These are phyloP conservation scores for Ceratina australensis DNA, from an alignment of 1,140 invertebrate genomes.

Conservation along the genomic window DNA sequence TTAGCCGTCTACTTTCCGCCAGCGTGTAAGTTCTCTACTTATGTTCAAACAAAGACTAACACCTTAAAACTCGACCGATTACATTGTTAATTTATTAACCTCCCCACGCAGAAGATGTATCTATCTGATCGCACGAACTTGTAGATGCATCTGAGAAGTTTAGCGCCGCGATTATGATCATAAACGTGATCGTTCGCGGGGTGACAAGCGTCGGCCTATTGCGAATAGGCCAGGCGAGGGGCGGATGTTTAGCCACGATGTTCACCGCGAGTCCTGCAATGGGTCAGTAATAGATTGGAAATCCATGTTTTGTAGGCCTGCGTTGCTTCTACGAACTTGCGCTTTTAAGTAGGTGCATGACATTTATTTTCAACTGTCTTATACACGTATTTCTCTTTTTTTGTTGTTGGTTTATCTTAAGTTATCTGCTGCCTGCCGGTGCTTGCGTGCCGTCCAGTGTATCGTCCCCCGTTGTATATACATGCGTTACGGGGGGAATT, in stretches of 20 bases:
- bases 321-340: conserved; percentile 44
- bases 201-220: conserved; percentile 72
- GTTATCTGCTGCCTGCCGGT: neutral
- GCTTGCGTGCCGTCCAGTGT: conserved; percentile 13
- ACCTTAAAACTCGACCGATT: conserved; percentile 8
- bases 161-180: conserved; percentile 77
- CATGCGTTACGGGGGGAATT: no score
- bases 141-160: conserved; percentile 72
- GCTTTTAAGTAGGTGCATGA: conserved; percentile 58
- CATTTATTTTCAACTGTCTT: neutral
- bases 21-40: conserved; percentile 62
- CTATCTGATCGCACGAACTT: conserved; percentile 61
- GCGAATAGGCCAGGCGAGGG: conserved; percentile 71
- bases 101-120: conserved; percentile 53
- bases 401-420: neutral
- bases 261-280: conserved; percentile 67
- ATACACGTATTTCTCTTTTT: neutral
- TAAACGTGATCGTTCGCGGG: conserved; percentile 77
- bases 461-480: neutral
- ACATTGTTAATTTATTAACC: conserved; percentile 23
- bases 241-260: conserved; percentile 70
- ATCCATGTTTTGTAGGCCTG: conserved; percentile 45
- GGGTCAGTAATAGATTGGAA: conserved; percentile 64
- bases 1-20: conserved; percentile 74
- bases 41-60: conserved; percentile 18